Conservation (phyloP, 2,113 vertebrate species). For the Scomber colias region DNA sequence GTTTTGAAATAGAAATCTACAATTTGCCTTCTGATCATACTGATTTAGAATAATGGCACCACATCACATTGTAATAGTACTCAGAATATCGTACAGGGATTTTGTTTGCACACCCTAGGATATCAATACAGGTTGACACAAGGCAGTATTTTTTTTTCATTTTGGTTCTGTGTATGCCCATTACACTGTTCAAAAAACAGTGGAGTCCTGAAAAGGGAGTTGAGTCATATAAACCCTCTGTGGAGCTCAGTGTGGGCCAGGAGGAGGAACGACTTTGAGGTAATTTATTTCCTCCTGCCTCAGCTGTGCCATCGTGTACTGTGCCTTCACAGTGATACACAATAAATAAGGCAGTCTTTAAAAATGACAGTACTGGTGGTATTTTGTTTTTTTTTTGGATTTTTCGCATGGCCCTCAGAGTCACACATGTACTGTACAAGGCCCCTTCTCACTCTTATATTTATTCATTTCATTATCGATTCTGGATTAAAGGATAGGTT, state of each 20-base stretch:
- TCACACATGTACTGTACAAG: background rate
- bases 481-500: too few relatives aligned
- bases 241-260: conserved; percentile 4
- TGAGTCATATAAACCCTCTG: conserved; percentile 4
- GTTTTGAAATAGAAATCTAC: too few relatives aligned
- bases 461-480: too few relatives aligned
- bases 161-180: background rate
- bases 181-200: background rate
- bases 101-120: background rate
- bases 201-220: background rate
- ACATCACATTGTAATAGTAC: too few relatives aligned
- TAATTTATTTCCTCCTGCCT: too few relatives aligned
- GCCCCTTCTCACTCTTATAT: too few relatives aligned
- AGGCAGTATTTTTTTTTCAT: background rate
- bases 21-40: too few relatives aligned
- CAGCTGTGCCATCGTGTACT: background rate
- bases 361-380: background rate
- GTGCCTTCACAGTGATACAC: background rate
- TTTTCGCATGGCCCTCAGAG: too few relatives aligned
- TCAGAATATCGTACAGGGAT: too few relatives aligned
- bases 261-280: background rate
- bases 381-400: background rate
- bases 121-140: background rate
- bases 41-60: too few relatives aligned
- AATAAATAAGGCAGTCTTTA: background rate